Evolutionary conservation across 2,888 invertebrate genomes (phyloP), one percentile per base, ranked within the genome.

Genomic region (Mycalesis mineus): DNA sequence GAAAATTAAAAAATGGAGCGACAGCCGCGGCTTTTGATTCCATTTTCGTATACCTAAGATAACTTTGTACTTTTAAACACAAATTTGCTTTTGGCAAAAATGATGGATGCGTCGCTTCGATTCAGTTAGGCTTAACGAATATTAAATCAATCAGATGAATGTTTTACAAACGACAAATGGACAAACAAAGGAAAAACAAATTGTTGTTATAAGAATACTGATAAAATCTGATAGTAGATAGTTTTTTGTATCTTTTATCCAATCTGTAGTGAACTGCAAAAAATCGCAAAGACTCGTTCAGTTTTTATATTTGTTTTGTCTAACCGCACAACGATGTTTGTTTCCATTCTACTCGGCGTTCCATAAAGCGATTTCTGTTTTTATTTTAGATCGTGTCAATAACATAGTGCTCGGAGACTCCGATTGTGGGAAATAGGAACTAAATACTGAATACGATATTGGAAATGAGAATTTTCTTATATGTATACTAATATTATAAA

Each of bases 341-440:
- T 50, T 50, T 50, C 40, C 29, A 50, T 50, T 50, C 50, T 50
- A 39, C n/a, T 11, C 29, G 29, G 14, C n/a, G 50, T 11, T 50
- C 28, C 50, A 50, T 50, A 50, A 29, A 50, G 39, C 14, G 39
- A 28, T 39, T 14, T 28, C 39, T 50, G 39, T 50, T 50, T 50
- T 50, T 50, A 50, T 50, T 50, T 50, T 50, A 50, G 28, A 39
- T 29, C 50, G 50, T 39, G 50, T 50, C 50, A 50, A 29, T 50
- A 50, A 39, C 50, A 50, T 39, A 40, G 50, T 29, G 40, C 50
- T 50, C 29, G 11, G 40, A 14, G 29, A 50, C 14, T 29, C 29
- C 50, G 28, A 40, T 40, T 50, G 50, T 50, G 40, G 15, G 29
- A 39, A 39, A 28, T 29, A 9, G 22, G 49, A 50, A 14, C 39